A percentile compares a stretch with the other conserved stretches of the same genome.
phyloP scores from a whole-genome alignment of 1,140 invertebrate species.

The Pemphigus obesinymphae region DNA sequence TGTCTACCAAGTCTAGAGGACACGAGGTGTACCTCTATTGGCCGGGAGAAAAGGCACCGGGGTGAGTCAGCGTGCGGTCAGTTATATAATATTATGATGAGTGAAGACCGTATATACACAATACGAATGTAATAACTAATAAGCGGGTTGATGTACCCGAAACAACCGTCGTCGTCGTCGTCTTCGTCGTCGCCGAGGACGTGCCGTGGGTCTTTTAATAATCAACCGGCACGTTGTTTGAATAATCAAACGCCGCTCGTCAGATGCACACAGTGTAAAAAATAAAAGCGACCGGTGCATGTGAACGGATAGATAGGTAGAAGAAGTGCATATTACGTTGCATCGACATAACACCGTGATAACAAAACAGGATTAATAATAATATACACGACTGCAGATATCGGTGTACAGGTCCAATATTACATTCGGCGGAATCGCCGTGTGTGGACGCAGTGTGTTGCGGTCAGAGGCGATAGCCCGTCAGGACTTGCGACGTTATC shows the following conservation, averaged over 20 bases:
- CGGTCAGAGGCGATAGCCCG: too few relatives aligned
- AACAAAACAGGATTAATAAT: not conserved
- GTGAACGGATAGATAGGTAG: not conserved
- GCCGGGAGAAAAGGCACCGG: not conserved
- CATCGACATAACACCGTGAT: not conserved
- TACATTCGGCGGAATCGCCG: too few relatives aligned
- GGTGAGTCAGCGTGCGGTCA: not conserved
- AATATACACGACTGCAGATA: too few relatives aligned
- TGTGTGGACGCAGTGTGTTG: too few relatives aligned
- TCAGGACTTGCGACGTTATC: too few relatives aligned
- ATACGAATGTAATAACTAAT: slow-evolving; percentile 13
- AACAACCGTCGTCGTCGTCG: not conserved
- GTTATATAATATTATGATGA: not conserved
- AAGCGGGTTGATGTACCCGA: slow-evolving; percentile 10
- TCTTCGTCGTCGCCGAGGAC: not conserved
- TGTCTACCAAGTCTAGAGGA: too few relatives aligned
- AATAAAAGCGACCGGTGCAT: too few relatives aligned
- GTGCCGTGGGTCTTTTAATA: slow-evolving; percentile 18
- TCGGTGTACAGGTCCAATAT: too few relatives aligned
- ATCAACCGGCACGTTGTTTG: slow-evolving; percentile 32
- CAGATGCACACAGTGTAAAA: too few relatives aligned
- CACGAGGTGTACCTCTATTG: not conserved
- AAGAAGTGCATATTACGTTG: not conserved
- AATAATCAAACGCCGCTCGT: slow-evolving; percentile 17
- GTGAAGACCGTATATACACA: slow-evolving; percentile 11